phyloP scores from a whole-genome alignment of 1,140 invertebrate genomes.

The Campoletis sonorensis region DNA sequence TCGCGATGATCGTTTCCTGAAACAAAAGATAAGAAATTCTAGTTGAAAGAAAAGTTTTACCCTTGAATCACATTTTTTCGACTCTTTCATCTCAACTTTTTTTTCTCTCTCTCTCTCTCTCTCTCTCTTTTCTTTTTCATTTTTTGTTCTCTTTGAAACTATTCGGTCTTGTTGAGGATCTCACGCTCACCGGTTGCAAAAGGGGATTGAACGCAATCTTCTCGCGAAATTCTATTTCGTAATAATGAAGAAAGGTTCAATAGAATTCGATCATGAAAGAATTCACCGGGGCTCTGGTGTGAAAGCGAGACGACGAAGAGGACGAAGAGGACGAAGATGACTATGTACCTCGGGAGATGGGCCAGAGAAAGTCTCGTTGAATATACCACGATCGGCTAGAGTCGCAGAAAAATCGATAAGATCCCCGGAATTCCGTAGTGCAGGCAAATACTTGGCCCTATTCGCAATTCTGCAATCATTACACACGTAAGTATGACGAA shows the following conservation, averaged over 20 bases:
- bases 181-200: constrained; percentile 37
- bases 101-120: constrained; percentile 19
- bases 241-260: constrained; percentile 52
- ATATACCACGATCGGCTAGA: constrained; percentile 8
- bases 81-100: constrained; percentile 6
- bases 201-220: constrained; percentile 49
- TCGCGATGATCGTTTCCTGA: constrained; percentile 54
- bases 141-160: constrained; percentile 29
- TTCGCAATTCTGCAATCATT: constrained; percentile 24
- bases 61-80: constrained; percentile 12
- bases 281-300: constrained; percentile 44
- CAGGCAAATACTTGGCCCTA: constrained; percentile 36
- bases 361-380: not conserved
- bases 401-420: constrained; percentile 44
- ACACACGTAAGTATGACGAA: constrained; percentile 14
- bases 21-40: constrained; percentile 49
- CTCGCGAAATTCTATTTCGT: constrained; percentile 48
- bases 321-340: constrained; percentile 27
- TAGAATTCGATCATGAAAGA: constrained; percentile 51
- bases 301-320: constrained; percentile 41
- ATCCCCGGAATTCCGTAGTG: constrained; percentile 40
- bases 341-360: constrained; percentile 30
- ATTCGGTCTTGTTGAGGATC: not conserved
- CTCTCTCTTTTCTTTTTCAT: not conserved
- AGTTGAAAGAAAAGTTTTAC: constrained; percentile 48